Evolutionary conservation across 2,888 invertebrate genomes (phyloP).

Genomic region (Luperina testacea): DNA sequence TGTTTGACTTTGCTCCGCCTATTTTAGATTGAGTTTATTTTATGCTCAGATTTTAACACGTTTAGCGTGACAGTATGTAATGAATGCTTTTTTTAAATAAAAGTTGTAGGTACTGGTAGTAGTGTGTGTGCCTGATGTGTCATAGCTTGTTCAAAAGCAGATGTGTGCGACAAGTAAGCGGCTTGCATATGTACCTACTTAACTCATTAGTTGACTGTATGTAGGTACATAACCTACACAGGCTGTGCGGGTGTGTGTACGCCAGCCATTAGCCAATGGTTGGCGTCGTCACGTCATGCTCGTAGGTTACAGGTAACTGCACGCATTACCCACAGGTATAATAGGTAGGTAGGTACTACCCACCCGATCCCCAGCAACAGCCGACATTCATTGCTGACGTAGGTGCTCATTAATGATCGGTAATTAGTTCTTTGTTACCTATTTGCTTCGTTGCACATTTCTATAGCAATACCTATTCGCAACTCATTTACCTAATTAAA

Average conservation of each 20-base stretch:
- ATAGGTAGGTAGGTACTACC: too few relatives aligned
- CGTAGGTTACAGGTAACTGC: neutral
- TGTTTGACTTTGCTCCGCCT: neutral
- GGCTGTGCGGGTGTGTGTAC: neutral
- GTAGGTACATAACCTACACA: neutral
- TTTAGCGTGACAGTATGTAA: too few relatives aligned
- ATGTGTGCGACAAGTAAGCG: neutral
- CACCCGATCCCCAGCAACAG: neutral
- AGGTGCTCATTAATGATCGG: neutral
- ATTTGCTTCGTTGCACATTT: neutral
- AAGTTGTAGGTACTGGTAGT: too few relatives aligned
- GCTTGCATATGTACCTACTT: too few relatives aligned
- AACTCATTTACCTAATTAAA: conserved; percentile 5
- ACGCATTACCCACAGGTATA: neutral
- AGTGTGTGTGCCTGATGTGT: too few relatives aligned
- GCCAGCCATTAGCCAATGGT: neutral
- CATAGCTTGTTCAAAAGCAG: neutral
- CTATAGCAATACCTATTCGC: neutral
- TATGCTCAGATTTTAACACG: neutral
- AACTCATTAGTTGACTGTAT: neutral
- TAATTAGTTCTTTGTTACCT: neutral
- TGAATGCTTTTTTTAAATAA: too few relatives aligned
- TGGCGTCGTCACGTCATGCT: neutral
- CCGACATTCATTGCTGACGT: neutral
- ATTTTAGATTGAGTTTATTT: neutral